Conservation (phyloP, 2,888 invertebrate species). For the Atethmia centrago region DNA sequence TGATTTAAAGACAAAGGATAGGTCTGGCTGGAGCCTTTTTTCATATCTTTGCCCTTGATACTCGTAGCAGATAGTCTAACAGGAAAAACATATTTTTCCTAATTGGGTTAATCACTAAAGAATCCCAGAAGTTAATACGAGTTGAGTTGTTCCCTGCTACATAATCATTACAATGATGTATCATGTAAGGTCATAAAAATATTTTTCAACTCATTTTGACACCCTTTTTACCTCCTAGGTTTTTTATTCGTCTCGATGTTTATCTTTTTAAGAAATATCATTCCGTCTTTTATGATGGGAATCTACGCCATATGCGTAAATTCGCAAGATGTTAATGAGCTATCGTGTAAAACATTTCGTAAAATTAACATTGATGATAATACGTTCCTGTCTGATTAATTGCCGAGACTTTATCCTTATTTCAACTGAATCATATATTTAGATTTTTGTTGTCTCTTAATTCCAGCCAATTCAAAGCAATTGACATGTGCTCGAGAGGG, state of each 20-base stretch:
- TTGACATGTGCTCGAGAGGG: constrained; percentile 76
- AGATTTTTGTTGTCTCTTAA: constrained; percentile 76
- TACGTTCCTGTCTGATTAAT: constrained; percentile 21
- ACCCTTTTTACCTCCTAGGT: neutral
- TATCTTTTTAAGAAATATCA: constrained; percentile 15
- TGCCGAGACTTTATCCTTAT: constrained; percentile 77
- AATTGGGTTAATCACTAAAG: too few species aligned
- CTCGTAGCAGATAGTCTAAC: too few species aligned
- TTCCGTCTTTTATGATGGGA: neutral
- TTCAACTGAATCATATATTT: constrained; percentile 69
- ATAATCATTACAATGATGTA: neutral
- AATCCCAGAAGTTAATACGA: neutral
- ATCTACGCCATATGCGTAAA: neutral
- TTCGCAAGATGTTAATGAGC: too few species aligned
- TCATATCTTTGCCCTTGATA: too few species aligned
- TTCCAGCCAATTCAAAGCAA: constrained; percentile 87
- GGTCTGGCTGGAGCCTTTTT: too few species aligned
- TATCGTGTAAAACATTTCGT: constrained; percentile 51
- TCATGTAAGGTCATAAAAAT: neutral
- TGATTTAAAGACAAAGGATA: too few species aligned
- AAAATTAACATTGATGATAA: constrained; percentile 7
- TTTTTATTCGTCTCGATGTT: neutral
- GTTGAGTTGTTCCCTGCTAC: neutral
- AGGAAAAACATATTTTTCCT: too few species aligned
- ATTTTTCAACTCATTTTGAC: neutral